Evolutionary conservation across 2,888 invertebrate species (phyloP).

Genomic region (Tillus elongatus): DNA sequence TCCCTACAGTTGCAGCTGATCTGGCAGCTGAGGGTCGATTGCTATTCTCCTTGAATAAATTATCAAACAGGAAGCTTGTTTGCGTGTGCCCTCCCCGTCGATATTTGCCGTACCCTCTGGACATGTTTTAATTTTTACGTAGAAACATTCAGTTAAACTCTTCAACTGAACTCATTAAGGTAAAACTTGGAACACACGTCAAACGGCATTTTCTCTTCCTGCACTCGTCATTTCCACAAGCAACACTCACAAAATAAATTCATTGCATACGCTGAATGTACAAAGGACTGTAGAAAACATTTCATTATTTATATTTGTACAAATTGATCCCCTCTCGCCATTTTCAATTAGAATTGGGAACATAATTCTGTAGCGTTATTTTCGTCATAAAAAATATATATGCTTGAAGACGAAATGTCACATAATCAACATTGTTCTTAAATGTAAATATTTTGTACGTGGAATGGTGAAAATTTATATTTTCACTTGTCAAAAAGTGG

Average conservation of each 20-base stretch:
- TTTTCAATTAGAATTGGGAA: background rate
- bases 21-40: constrained; percentile 82
- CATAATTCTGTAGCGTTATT: background rate
- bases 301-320: background rate
- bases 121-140: constrained; percentile 31
- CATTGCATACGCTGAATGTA: too few species aligned
- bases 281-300: too few species aligned
- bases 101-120: constrained; percentile 44
- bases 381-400: too few species aligned
- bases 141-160: background rate
- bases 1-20: constrained; percentile 83
- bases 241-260: too few species aligned
- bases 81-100: constrained; percentile 38
- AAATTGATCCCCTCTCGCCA: background rate
- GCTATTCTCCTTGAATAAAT: constrained; percentile 63
- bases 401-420: too few species aligned
- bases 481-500: constrained; percentile 29
- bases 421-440: background rate
- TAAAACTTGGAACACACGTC: too few species aligned
- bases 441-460: background rate
- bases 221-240: too few species aligned
- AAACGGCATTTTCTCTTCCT: too few species aligned
- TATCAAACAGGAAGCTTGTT: constrained; percentile 57
- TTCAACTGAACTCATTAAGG: too few species aligned
- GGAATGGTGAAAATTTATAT: constrained; percentile 8